Percentiles rank a stretch among this genome's conserved stretches.
phyloP scores from a whole-genome alignment of 1,140 invertebrate species.

The Heliconius himera region DNA sequence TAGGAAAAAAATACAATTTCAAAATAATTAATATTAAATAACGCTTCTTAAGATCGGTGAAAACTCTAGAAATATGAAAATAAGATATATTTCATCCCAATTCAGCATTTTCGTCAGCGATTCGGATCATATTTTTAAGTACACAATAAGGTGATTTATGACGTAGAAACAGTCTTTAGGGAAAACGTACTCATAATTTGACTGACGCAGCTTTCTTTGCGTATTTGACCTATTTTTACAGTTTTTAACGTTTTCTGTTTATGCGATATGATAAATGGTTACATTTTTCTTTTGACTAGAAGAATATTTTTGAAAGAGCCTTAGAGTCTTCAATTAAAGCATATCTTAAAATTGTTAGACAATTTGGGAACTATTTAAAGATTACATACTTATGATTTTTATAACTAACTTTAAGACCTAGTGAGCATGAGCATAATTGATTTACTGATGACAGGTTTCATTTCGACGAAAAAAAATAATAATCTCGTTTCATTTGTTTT shows the following conservation, averaged over 20 bases:
- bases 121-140: conserved; percentile 33
- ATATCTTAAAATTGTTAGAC: background rate
- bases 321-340: background rate
- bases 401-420: too few relatives aligned
- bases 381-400: too few relatives aligned
- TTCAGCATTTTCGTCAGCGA: conserved; percentile 25
- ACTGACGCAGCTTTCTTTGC: conserved; percentile 22
- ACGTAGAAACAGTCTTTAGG: conserved; percentile 29
- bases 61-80: conserved; percentile 14
- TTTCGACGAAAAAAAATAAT: too few relatives aligned
- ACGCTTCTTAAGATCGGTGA: background rate
- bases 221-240: conserved; percentile 22
- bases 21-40: background rate
- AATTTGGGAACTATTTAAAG: too few relatives aligned
- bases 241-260: conserved; percentile 10
- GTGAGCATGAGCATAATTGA: too few relatives aligned
- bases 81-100: conserved; percentile 27
- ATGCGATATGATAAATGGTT: background rate
- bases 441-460: too few relatives aligned
- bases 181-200: conserved; percentile 32
- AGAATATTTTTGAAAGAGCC: background rate
- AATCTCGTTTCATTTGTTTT: too few relatives aligned
- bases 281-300: background rate
- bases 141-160: conserved; percentile 36
- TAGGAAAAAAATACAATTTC: too few relatives aligned